Percentiles rank a stretch among this genome's conserved stretches.
phyloP scores from a whole-genome alignment of 1,140 invertebrate species.

The Anthonomus grandis region DNA sequence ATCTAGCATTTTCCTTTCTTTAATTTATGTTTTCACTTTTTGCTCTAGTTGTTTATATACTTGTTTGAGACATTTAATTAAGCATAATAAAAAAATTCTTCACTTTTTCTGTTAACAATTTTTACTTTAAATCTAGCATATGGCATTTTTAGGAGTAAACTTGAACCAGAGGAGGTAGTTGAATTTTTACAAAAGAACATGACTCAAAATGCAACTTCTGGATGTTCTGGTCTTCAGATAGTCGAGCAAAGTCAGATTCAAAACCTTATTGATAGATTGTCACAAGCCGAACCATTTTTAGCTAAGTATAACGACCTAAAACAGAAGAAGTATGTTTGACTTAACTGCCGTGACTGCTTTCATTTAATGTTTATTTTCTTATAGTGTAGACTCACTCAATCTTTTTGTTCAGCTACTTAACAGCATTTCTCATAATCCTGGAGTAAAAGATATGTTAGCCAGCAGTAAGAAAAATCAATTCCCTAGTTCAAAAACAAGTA shows the following conservation, averaged over 20 bases:
- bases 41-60: not conserved
- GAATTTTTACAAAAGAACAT: constrained; percentile 52
- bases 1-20: too few relatives aligned
- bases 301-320: constrained; percentile 55
- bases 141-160: constrained; percentile 45
- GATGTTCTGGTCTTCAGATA: constrained; percentile 41
- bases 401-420: constrained; percentile 53
- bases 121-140: constrained; percentile 19
- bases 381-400: constrained; percentile 52
- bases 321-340: constrained; percentile 51
- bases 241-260: constrained; percentile 49
- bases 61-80: not conserved
- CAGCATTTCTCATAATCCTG: constrained; percentile 51
- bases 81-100: constrained; percentile 3
- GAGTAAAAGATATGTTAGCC: constrained; percentile 49
- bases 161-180: constrained; percentile 51
- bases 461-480: constrained; percentile 39
- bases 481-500: constrained; percentile 35
- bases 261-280: constrained; percentile 48
- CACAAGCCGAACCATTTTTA: constrained; percentile 50
- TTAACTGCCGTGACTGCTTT: not conserved
- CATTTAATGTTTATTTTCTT: constrained; percentile 18
- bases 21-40: too few relatives aligned
- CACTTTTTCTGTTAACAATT: too few relatives aligned
- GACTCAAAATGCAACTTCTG: constrained; percentile 28